Evolutionary conservation across 1,140 invertebrate species (phyloP), one percentile per base, ranked within the genome.

Genomic region (Heliconius himera): DNA sequence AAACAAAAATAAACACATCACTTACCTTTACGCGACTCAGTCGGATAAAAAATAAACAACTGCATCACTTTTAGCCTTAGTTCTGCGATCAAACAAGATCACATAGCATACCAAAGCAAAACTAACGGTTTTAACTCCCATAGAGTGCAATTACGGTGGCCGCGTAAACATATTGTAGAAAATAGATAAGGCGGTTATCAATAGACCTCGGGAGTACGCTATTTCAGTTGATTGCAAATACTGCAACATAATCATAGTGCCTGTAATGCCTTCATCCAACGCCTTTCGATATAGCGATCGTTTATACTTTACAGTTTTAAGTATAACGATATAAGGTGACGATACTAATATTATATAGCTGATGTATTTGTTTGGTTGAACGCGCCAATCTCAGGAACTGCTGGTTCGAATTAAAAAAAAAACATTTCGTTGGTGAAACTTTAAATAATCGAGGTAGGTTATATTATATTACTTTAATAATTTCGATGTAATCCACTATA

Each of bases 251-350:
- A 92, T 92, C 91, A 91, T 91, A 83, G 88, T 72, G 78, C 88
- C 87, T 84, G 81, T 91, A 90, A 92, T 93, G 89, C 88, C 91
- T 92, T 91, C 87, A 91, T 93, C 85, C 86, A 80, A 81, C 87
- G 88, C 88, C 87, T 90, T 66, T 66, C 20, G 60, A 66, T 66
- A 66, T 66, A 9, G 26, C 60, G 60, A 66, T 66, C 13, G 26
- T 22, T 29, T 29, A 29, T 11, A 66, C 16, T 66, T n/a, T 66
- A 66, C 1, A 66, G n/a, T 36, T 36, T 36, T 36, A 36, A 36
- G 33, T 36, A 36, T 36, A 36, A 3, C 20, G 13, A 9, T 66
- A 13, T 66, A 60, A 11, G 2, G 54, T 9, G 20, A n/a, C n/a
- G 2, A 22, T 6, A 6, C 18, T 20, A 51, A 51, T 51, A 51